These are phyloP conservation scores for Apodemia mormo DNA, from an alignment of 2,888 invertebrate species.

Conservation along the genomic window DNA sequence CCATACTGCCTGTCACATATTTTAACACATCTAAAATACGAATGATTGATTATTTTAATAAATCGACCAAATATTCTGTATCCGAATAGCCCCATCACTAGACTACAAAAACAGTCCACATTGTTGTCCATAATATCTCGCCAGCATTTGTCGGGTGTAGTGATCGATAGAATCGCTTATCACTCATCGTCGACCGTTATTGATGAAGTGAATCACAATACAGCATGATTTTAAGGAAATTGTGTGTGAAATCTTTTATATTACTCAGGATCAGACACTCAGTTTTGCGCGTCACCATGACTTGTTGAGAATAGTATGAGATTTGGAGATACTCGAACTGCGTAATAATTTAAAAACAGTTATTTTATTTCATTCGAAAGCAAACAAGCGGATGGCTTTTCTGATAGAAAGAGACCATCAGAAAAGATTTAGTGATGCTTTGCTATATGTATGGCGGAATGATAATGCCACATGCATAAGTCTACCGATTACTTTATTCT, in stretches of 20 bases:
- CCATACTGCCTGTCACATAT: no score
- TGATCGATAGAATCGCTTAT: constrained; percentile 28
- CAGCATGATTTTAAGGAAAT: constrained; percentile 11
- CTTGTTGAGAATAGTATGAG: constrained; percentile 14
- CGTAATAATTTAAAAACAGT: no score
- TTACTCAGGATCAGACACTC: not conserved
- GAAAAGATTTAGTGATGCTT: no score
- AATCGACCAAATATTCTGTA: not conserved
- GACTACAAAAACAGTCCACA: constrained; percentile 24
- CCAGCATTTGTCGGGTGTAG: constrained; percentile 28
- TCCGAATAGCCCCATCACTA: constrained; percentile 21
- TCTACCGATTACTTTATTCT: no score
- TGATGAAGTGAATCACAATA: constrained; percentile 17
- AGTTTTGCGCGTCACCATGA: not conserved
- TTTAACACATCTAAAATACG: no score
- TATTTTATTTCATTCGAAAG: no score
- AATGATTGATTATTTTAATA: not conserved
- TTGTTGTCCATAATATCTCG: constrained; percentile 25
- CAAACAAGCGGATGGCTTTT: no score
- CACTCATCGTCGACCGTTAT: constrained; percentile 28
- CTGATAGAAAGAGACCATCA: no score
- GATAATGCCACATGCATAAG: no score
- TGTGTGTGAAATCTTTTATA: constrained; percentile 2
- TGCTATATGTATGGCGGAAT: no score
- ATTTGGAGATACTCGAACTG: no score